phyloP scores from a whole-genome alignment of 2,888 invertebrate genomes.

The Ditula angustiorana region DNA sequence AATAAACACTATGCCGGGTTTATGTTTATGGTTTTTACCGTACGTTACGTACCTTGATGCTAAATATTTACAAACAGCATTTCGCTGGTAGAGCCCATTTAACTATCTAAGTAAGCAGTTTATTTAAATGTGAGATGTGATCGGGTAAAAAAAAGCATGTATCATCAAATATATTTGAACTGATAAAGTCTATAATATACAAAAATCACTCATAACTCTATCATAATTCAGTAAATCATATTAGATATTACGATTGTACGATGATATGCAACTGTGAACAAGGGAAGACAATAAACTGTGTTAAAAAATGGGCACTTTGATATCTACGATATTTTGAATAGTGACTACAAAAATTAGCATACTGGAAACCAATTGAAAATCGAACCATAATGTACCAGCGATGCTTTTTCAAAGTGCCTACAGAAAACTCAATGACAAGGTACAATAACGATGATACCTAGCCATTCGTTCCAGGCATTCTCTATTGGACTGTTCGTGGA shows the following conservation, averaged over 20 bases:
- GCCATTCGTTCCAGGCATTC: constrained; percentile 35
- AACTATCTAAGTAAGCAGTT: neutral
- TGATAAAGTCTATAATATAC: too few species aligned
- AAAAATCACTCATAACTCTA: too few species aligned
- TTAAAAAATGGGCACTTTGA: neutral
- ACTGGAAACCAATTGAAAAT: neutral
- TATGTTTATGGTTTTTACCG: constrained; percentile 40
- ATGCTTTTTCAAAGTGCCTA: neutral
- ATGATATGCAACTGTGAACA: neutral
- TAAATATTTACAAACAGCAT: constrained; percentile 4
- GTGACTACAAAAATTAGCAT: too few species aligned
- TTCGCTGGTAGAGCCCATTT: neutral
- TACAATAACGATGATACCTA: constrained; percentile 23
- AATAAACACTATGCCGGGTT: constrained; percentile 47
- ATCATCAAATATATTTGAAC: neutral
- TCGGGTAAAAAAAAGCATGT: neutral
- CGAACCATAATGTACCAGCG: neutral
- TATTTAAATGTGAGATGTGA: neutral
- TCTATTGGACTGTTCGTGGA: constrained; percentile 10
- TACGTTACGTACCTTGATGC: neutral
- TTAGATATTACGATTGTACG: neutral
- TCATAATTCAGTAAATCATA: too few species aligned
- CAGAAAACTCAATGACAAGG: constrained; percentile 19
- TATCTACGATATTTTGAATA: too few species aligned
- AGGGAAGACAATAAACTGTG: neutral